These are phyloP conservation scores for Macropus fuliginosus DNA, from an alignment of 2,797 vertebrate genomes.

Conservation along the genomic window DNA sequence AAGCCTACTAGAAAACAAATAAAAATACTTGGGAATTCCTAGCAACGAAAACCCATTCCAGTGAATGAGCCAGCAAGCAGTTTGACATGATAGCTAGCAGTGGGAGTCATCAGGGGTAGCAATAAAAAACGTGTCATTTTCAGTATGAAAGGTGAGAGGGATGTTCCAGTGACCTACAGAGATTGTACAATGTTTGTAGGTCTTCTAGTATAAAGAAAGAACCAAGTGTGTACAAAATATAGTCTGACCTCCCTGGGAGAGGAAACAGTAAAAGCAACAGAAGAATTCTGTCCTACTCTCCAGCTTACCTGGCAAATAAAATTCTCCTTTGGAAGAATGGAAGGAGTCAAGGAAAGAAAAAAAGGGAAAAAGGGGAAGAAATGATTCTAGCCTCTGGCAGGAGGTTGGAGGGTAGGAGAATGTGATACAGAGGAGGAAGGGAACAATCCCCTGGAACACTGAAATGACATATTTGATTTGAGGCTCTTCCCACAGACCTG, in stretches of 20 bases:
- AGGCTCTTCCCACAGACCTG: neutral
- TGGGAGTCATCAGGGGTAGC: neutral
- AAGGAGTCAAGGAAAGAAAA: neutral
- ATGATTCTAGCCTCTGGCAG: neutral
- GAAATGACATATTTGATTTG: neutral
- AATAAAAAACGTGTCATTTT: neutral
- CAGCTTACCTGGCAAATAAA: neutral
- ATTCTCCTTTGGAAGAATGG: neutral
- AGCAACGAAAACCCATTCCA: neutral
- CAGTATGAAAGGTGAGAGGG: neutral
- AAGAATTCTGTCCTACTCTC: neutral
- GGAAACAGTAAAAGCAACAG: neutral
- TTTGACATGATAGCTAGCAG: neutral
- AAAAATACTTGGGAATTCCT: neutral
- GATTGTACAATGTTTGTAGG: neutral
- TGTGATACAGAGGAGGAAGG: neutral
- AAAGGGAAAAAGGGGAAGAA: neutral
- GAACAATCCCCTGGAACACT: neutral
- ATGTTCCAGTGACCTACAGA: constrained; percentile 1
- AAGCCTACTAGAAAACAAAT: neutral
- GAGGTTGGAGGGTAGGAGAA: neutral
- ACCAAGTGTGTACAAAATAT: neutral
- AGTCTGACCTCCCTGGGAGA: neutral
- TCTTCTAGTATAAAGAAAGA: neutral
- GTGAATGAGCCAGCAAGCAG: neutral